phyloP scores from a whole-genome alignment of 2,888 invertebrate genomes.

The Hypselothyrea guttata region DNA sequence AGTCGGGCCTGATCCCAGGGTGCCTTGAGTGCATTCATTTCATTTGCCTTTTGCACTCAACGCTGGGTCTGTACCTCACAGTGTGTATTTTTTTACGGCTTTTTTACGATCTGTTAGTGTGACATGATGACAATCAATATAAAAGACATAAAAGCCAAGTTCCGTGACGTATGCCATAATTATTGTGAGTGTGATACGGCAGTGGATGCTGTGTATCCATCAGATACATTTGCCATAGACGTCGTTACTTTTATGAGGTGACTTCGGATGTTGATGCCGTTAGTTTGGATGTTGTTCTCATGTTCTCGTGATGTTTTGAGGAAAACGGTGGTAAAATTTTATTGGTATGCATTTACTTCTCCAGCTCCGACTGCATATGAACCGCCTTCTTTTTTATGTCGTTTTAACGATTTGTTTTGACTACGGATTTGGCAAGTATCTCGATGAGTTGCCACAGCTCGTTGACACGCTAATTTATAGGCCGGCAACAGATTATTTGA shows the following conservation, averaged over 20 bases:
- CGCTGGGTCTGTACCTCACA: conserved; percentile 16
- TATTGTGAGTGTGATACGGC: conserved; percentile 64
- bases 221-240: conserved; percentile 59
- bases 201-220: conserved; percentile 50
- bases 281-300: conserved; percentile 57
- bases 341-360: conserved; percentile 65
- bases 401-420: conserved; percentile 81
- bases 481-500: conserved; percentile 20
- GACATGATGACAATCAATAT: conserved; percentile 79
- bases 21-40: conserved; percentile 31
- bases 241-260: conserved; percentile 79
- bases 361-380: conserved; percentile 53
- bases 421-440: conserved; percentile 59
- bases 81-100: conserved; percentile 74
- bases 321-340: conserved; percentile 75
- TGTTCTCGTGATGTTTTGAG: conserved; percentile 48
- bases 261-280: conserved; percentile 66
- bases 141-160: conserved; percentile 76
- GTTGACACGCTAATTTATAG: conserved; percentile 45
- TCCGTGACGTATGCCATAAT: conserved; percentile 77
- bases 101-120: conserved; percentile 81
- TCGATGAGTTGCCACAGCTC: conserved; percentile 43
- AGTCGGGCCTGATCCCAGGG: conserved; percentile 25
- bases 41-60: conserved; percentile 40
- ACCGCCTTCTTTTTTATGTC: conserved; percentile 64